phyloP scores from a whole-genome alignment of 1,140 invertebrate genomes.

The Cherax quadricarinatus region DNA sequence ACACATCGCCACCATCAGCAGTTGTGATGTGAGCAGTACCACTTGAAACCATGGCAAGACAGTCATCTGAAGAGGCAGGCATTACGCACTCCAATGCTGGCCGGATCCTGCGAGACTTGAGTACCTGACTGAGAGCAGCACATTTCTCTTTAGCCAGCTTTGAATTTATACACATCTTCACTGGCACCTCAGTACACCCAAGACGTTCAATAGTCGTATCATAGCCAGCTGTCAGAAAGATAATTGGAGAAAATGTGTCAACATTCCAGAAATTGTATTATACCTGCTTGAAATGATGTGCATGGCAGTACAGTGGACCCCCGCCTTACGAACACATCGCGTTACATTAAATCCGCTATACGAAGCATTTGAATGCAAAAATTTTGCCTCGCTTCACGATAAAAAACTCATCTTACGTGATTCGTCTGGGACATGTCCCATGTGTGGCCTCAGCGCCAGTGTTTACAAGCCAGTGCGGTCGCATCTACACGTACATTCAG shows the following conservation, averaged over 20 bases:
- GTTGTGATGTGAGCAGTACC: slow-evolving; percentile 84
- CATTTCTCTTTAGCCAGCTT: slow-evolving; percentile 82
- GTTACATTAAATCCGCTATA: no score
- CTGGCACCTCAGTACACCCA: slow-evolving; percentile 79
- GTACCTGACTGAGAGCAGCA: slow-evolving; percentile 81
- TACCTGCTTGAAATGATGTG: no score
- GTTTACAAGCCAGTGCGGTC: no score
- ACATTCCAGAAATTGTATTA: neutral
- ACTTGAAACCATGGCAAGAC: slow-evolving; percentile 82
- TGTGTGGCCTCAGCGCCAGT: no score
- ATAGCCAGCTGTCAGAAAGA: slow-evolving; percentile 42
- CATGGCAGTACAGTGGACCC: no score
- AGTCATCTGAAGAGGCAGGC: slow-evolving; percentile 80
- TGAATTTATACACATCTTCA: slow-evolving; percentile 83
- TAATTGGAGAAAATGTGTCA: no score
- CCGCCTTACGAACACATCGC: no score
- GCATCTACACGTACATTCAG: no score
- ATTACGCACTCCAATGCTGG: slow-evolving; percentile 84
- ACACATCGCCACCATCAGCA: slow-evolving; percentile 84
- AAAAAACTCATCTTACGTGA: no score
- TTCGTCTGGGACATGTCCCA: no score
- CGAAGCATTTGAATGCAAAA: no score
- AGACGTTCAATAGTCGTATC: slow-evolving; percentile 84
- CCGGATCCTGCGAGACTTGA: slow-evolving; percentile 85
- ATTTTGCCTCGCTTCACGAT: no score